Evolutionary conservation across 2,888 invertebrate genomes (phyloP).

Genomic region (Cheiracanthium punctorium): DNA sequence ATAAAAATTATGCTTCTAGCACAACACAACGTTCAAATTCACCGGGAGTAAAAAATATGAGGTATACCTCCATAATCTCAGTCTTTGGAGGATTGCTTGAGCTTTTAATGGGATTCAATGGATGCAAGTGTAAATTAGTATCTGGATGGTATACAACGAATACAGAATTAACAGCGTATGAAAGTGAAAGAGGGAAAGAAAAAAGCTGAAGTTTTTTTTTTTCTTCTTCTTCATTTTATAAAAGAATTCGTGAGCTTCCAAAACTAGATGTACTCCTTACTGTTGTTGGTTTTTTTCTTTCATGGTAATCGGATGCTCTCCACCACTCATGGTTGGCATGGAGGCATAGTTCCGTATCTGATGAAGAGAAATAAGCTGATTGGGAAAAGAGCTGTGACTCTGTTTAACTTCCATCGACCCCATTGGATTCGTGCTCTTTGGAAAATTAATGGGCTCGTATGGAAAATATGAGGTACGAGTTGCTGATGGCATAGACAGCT

Average conservation of each 20-base stretch:
- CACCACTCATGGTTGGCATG: conserved; percentile 80
- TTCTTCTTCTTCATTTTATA: conserved; percentile 11
- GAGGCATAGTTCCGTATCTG: conserved; percentile 97
- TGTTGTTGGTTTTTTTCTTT: conserved; percentile 68
- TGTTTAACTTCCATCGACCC: conserved; percentile 75
- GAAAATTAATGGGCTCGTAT: conserved; percentile 94
- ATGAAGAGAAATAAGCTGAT: conserved; percentile 94
- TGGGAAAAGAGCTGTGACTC: conserved; percentile 84
- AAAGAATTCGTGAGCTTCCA: conserved; percentile 20
- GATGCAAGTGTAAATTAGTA: conserved; percentile 44
- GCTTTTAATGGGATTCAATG: conserved; percentile 38
- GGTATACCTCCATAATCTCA: conserved; percentile 46
- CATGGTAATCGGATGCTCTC: conserved; percentile 71
- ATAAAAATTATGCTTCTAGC: conserved; percentile 47
- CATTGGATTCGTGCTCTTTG: conserved; percentile 76
- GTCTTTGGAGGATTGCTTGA: conserved; percentile 42
- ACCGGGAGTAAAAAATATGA: conserved; percentile 64
- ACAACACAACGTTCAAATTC: conserved; percentile 69
- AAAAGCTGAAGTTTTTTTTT: conserved; percentile 28
- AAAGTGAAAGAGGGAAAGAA: conserved; percentile 45
- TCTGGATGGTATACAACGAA: conserved; percentile 66
- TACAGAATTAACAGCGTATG: conserved; percentile 51
- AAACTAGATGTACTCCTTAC: conserved; percentile 28
- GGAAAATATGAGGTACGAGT: conserved; percentile 79
- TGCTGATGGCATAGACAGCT: conserved; percentile 74